Evolutionary conservation across 2,888 invertebrate genomes (phyloP).

Genomic region (Fabriciana adippe): DNA sequence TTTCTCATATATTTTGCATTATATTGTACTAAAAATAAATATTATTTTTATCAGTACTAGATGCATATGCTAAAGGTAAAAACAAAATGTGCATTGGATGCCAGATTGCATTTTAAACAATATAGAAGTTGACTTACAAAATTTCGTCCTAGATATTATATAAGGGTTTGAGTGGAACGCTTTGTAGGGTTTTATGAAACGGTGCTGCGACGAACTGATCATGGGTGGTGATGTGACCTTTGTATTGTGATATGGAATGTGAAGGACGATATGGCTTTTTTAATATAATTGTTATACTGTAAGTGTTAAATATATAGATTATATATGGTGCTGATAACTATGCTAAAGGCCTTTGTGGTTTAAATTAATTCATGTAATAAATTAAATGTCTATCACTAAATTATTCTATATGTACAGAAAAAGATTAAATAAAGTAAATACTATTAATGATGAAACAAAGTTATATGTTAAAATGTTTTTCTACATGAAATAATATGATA

Average conservation of each 20-base stretch:
- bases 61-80: slow-evolving; percentile 22
- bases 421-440: neutral
- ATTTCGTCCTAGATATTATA: slow-evolving; percentile 46
- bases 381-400: neutral
- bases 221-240: slow-evolving; percentile 60
- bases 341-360: neutral
- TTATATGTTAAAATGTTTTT: neutral
- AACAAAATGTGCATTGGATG: slow-evolving; percentile 40
- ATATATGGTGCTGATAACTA: slow-evolving; percentile 13
- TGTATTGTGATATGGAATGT: slow-evolving; percentile 67
- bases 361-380: neutral
- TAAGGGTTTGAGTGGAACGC: slow-evolving; percentile 40
- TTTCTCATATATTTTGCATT: slow-evolving; percentile 21
- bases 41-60: slow-evolving; percentile 16
- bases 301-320: slow-evolving; percentile 75
- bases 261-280: slow-evolving; percentile 57
- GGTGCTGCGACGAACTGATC: slow-evolving; percentile 52
- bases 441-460: too few species aligned
- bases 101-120: slow-evolving; percentile 47
- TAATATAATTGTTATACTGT: slow-evolving; percentile 67
- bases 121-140: slow-evolving; percentile 50
- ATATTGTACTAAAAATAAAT: slow-evolving; percentile 22
- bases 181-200: slow-evolving; percentile 38
- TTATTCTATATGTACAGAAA: neutral
- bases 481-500: slow-evolving; percentile 8